Base-by-base conservation (phyloP, 1,140 invertebrate species). In the Listronotus oregonensis region DNA sequence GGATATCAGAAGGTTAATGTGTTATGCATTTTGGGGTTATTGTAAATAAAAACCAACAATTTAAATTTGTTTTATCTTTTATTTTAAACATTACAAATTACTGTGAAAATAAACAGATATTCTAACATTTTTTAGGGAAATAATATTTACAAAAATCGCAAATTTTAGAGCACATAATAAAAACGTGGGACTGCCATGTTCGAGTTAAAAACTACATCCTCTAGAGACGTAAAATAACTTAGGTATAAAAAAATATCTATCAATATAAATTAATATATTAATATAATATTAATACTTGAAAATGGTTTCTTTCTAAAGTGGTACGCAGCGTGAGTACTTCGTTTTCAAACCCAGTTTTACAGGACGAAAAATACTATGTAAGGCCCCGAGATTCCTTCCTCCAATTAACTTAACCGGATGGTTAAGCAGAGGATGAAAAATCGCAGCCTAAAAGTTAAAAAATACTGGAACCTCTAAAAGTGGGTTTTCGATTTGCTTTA, bases 81-180 rank as follows among this genome's bases (percentile, higher is more conserved):
- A 56, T 44, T 65, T 65, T 65, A 65, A 65, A 65, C 50, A 65
- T 65, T 65, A 65, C 63, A 65, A 65, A 63, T 65, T 69, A 67
- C 63, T 66, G 63, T 58, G 63, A 52, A 65, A 65, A 62, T 67
- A 67, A 65, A 57, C 57, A 12, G 11, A 39, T 65, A 65, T 65
- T 65, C 63, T 65, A 65, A 65, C 54, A 58, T 65, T 57, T 57
- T 60, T 50, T 46, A 37, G 31, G 31, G 50, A 44, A 62, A 21
- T 52, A 32, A 47, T 62, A 55, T 64, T 34, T 64, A 49, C 46
- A 64, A 64, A 55, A 64, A 64, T 63, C 40, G 55, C 52, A 54
- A 21, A 17, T 55, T 56, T 40, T 21, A 37, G 32, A 49, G 42
- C 10, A 64, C 43, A 56, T 39, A 55, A 64, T 64, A 64, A 55